Base-by-base conservation (phyloP, 2,888 invertebrate species). In the Aphodius granarius region DNA sequence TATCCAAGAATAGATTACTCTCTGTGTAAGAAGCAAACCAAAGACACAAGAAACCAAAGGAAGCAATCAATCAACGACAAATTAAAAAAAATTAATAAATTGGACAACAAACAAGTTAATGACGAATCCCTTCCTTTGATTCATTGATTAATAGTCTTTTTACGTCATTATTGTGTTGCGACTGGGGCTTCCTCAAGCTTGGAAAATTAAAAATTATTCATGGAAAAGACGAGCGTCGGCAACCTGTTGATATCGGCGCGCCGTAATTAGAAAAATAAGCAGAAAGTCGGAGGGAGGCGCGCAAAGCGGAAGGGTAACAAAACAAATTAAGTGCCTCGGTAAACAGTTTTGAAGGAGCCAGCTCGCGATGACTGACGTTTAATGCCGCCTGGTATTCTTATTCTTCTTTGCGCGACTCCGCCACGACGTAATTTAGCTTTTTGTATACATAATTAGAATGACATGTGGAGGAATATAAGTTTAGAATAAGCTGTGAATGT, bases 261-360 rank as follows among this genome's bases (percentile, higher is more conserved):
- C 71, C 75, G 66, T 76, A 78, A 78, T 78, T 78, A 78, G 78
- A 78, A 78, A 78, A 78, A 78, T 78, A 78, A 78, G 78, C 76
- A 72, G 73, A 75, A 75, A 77, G 77, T 66, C 66, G 64, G 71
- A 68, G 76, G 74, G 78, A 73, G 77, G 74, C 68, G 68, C 20
- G 68, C 43, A 68, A 68, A 22, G n/a, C 68, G 79, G 81, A 82
- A 83, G 83, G 83, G 82, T 83, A 83, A 83, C 83, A 85, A 85
- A 85, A 85, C 85, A 86, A 86, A 86, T 86, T 86, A 84, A 85
- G 85, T 85, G 85, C 83, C 72, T 77, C 83, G 81, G 83, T 83
- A 85, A 86, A 85, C 85, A 85, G 84, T 85, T 85, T 84, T 43
- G 43, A 43, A 43, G 43, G 6, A 43, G 43, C 43, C 9, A 3